These are phyloP conservation scores for Monoplex corrugatus DNA, from an alignment of 2,888 invertebrate genomes.

Conservation along the genomic window DNA sequence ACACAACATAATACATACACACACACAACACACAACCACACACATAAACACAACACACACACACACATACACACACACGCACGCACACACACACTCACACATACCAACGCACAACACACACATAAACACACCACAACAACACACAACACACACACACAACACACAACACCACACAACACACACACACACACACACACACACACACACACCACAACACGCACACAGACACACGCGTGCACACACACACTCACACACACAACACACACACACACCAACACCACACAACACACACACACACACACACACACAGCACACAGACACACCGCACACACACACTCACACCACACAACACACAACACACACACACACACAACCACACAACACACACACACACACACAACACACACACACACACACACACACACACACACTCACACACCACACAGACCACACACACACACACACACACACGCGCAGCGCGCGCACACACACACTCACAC, in stretches of 20 bases:
- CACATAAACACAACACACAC: not conserved
- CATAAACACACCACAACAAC: not conserved
- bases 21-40: not conserved
- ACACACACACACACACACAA: too few species aligned
- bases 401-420: too few species aligned
- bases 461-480: too few species aligned
- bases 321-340: too few species aligned
- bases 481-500: too few species aligned
- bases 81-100: not conserved
- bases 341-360: too few species aligned
- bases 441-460: too few species aligned
- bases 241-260: not conserved
- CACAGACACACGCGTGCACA: too few species aligned
- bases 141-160: not conserved
- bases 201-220: not conserved
- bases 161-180: not conserved
- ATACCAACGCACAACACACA: not conserved
- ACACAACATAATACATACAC: not conserved
- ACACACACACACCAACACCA: not conserved
- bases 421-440: too few species aligned
- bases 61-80: conserved; percentile 11
- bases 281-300: too few species aligned
- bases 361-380: too few species aligned
- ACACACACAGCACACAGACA: too few species aligned
- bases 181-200: not conserved